phyloP scores from a whole-genome alignment of 2,888 invertebrate species.

The Andrena praecox region DNA sequence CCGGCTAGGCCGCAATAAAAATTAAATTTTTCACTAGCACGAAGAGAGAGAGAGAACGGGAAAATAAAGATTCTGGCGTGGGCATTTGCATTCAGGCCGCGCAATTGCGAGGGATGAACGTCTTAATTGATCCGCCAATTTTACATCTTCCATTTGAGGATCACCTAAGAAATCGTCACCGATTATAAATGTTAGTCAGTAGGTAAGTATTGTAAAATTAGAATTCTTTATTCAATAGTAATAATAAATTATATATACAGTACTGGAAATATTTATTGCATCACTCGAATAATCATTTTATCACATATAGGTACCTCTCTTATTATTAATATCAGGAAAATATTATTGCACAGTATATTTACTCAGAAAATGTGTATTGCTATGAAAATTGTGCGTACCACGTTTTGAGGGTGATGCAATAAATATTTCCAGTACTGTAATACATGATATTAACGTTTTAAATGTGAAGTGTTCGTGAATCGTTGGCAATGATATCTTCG shows the following conservation, averaged over 20 bases:
- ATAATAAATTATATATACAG: background rate
- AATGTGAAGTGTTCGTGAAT: too few species aligned
- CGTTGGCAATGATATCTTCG: too few species aligned
- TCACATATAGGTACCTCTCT: too few species aligned
- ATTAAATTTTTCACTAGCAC: conserved; percentile 9
- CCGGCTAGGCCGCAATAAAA: conserved; percentile 11
- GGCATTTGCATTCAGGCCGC: background rate
- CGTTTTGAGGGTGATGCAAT: too few species aligned
- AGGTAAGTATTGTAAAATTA: background rate
- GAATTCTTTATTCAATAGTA: background rate
- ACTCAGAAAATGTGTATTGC: background rate
- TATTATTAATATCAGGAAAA: too few species aligned
- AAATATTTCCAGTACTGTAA: too few species aligned
- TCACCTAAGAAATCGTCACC: background rate
- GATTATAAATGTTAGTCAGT: background rate
- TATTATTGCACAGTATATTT: background rate
- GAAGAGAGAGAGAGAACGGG: background rate
- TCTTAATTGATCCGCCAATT: background rate
- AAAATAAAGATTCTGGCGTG: background rate
- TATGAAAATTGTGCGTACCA: too few species aligned
- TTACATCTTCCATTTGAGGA: background rate
- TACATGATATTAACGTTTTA: too few species aligned
- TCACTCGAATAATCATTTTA: too few species aligned
- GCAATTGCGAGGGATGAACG: background rate
- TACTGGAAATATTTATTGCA: background rate